Base-by-base conservation (phyloP, 2,888 invertebrate species). In the Pilophorus perplexus region DNA sequence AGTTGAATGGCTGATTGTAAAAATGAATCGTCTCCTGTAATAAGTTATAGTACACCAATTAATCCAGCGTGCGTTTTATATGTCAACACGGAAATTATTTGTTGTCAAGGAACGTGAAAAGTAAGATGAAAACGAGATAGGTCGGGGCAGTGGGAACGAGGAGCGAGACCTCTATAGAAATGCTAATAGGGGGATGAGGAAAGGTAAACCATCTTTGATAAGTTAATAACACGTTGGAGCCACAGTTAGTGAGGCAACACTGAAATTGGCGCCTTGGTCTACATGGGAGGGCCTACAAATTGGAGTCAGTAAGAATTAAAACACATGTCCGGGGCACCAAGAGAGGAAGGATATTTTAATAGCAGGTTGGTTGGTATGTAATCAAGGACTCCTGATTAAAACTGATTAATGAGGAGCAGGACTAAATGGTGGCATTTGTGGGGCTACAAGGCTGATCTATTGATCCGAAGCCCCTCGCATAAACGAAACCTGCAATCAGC, bases 281-380 rank as follows among this genome's bases (percentile, higher is more conserved):
- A 65, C 69, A 67, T 69, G 69, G 66, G 69, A 66, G 69, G 46
- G 50, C 69, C 50, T 25, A 69, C 69, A 69, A 69, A 69, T 69
- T 69, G 69, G 67, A 67, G 67, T 69, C 67, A 55, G 65, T 67
- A 69, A 69, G 67, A 69, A 69, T 69, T 69, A 69, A 69, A 69
- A 64, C 69, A 67, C 69, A 69, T 68, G 68, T 66, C 66, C 66
- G 50, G 33, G 68, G 33, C 22, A n/a, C n/a, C n/a, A 5, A 10
- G 28, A 57, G 57, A 64, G 54, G 52, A 65, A 37, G 62, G 68
- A 66, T 52, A 42, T 22, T 67, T 46, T 69, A 69, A 69, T 69
- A 28, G 64, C 62, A 25, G 68, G 64, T 59, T 64, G 33, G 60
- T 44, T 59, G 64, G 55, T 52, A 55, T 64, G 44, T 68, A 68